phyloP scores from a whole-genome alignment of 2,113 vertebrate genomes.

The Ranitomeya variabilis region DNA sequence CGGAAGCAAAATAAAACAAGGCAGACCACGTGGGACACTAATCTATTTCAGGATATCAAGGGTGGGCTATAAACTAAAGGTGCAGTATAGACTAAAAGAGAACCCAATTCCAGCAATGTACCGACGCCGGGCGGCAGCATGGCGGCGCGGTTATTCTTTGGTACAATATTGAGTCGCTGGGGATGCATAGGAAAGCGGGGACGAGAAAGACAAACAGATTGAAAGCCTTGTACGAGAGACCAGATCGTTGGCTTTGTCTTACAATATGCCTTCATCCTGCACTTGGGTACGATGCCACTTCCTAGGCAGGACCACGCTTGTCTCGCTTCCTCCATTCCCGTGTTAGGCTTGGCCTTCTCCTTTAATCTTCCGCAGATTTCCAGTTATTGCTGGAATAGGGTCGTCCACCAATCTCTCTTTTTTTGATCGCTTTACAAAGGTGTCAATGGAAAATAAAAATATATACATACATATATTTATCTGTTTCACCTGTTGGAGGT shows the following conservation, averaged over 20 bases:
- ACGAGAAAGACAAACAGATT: conserved; percentile 33
- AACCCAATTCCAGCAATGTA: not conserved
- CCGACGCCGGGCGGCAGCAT: not conserved
- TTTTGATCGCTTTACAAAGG: conserved; percentile 66
- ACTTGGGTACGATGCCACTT: not conserved
- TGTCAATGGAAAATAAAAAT: conserved; percentile 60
- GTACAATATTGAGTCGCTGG: conserved; percentile 81
- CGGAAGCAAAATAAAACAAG: not conserved
- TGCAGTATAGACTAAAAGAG: conserved; percentile 33
- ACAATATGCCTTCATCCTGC: not conserved
- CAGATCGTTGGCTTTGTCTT: not conserved
- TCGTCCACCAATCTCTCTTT: conserved; percentile 65
- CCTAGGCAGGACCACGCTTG: not conserved
- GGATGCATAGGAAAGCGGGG: conserved; percentile 87
- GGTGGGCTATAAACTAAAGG: conserved; percentile 33
- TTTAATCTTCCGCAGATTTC: conserved; percentile 18
- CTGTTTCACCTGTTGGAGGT: conserved; percentile 18
- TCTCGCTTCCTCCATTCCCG: not conserved
- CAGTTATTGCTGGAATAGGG: conserved; percentile 52
- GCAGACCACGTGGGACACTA: not conserved
- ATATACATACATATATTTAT: conserved; percentile 58
- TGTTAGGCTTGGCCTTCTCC: conserved; percentile 12
- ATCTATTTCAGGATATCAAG: conserved; percentile 2
- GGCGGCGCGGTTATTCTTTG: conserved; percentile 76
- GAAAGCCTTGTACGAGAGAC: not conserved